Conservation (phyloP, 53 echinoderm and acorn worm species). For the Temnopleurus reevesii region DNA sequence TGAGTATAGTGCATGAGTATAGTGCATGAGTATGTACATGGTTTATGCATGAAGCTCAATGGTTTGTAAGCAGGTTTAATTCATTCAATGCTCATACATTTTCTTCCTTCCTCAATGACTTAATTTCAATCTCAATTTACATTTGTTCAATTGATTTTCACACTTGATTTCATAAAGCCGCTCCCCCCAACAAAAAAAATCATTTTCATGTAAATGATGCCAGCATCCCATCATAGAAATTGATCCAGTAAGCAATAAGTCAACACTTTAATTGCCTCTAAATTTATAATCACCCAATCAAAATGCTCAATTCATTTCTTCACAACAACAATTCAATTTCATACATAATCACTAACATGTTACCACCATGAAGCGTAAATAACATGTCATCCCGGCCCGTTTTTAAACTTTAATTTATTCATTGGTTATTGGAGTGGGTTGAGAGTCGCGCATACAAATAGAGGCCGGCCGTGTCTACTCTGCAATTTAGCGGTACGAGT, state of each 20-base stretch:
- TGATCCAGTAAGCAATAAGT: neutral
- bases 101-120: no score
- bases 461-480: neutral
- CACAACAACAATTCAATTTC: conserved; percentile 8
- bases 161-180: no score
- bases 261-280: neutral
- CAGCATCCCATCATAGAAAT: neutral
- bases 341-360: neutral
- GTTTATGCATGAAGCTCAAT: no score
- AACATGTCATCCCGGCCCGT: neutral
- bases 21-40: no score
- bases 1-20: no score
- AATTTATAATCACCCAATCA: neutral
- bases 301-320: neutral
- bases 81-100: no score
- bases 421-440: conserved; percentile 41
- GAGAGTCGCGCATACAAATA: conserved; percentile 49
- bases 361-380: neutral
- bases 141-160: no score
- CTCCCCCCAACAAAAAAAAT: no score
- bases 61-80: no score
- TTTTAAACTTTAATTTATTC: conserved; percentile 53
- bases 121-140: no score
- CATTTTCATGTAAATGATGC: no score
- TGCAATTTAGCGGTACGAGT: conserved; percentile 31